These are phyloP conservation scores for Callospermophilus lateralis DNA, from an alignment of 2,113 vertebrate genomes.

Conservation along the genomic window DNA sequence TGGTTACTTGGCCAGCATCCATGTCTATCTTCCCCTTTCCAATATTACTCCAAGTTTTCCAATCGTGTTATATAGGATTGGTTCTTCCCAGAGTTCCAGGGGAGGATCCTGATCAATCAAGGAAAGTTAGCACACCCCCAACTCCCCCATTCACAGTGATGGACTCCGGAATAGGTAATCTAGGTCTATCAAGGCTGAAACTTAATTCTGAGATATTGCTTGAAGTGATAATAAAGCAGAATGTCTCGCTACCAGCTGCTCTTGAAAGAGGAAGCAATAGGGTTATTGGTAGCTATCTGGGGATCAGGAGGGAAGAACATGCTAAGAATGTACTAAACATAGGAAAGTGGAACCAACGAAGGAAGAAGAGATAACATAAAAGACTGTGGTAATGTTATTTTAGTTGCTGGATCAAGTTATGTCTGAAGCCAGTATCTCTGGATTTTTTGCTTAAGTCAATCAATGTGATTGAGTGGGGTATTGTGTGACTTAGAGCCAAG, in stretches of 20 bases:
- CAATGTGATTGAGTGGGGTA: not conserved
- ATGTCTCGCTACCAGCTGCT: not conserved
- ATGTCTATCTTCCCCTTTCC: not conserved
- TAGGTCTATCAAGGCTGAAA: not conserved
- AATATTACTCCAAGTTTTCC: not conserved
- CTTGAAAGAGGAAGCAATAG: not conserved
- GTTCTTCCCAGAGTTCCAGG: not conserved
- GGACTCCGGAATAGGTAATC: not conserved
- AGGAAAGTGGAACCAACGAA: not conserved
- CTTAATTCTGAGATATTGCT: not conserved
- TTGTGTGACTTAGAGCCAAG: slow-evolving; percentile 19
- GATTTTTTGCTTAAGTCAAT: not conserved
- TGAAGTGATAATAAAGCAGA: not conserved
- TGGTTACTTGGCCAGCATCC: not conserved
- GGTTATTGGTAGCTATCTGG: not conserved
- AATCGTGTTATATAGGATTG: not conserved
- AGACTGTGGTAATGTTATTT: not conserved
- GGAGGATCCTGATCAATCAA: not conserved
- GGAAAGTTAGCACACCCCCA: not conserved
- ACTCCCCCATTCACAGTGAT: not conserved
- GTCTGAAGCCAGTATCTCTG: not conserved
- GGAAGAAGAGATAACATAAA: not conserved
- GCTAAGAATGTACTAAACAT: not conserved
- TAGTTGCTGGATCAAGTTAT: not conserved
- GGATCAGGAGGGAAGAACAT: not conserved